These are phyloP conservation scores for Alcedo quadribrachys DNA, from an alignment of 2,797 vertebrate genomes.

Conservation along the genomic window DNA sequence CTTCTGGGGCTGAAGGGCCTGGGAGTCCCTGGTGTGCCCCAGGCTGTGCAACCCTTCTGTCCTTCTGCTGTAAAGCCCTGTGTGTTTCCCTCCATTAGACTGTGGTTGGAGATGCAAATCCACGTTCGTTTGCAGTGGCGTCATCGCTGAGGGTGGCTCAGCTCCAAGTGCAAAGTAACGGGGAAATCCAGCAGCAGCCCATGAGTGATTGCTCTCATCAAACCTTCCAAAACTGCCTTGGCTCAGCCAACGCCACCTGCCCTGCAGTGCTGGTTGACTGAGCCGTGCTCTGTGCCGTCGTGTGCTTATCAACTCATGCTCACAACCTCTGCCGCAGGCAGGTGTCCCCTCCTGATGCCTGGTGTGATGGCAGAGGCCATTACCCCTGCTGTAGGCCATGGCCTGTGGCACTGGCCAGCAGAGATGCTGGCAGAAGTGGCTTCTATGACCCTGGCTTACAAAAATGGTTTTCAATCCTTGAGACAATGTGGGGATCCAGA, in stretches of 20 bases:
- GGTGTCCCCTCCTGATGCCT: not conserved
- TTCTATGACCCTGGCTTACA: not conserved
- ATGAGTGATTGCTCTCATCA: not conserved
- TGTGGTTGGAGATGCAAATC: not conserved
- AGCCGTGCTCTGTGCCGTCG: fast-evolving
- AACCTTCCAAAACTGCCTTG: not conserved
- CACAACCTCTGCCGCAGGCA: not conserved
- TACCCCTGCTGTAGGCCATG: not conserved
- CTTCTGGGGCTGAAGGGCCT: not conserved
- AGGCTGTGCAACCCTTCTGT: fast-evolving
- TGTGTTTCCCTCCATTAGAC: not conserved
- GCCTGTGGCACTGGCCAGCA: not conserved
- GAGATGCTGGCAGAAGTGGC: not conserved
- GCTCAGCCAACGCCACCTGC: not conserved
- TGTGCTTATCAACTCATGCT: not conserved
- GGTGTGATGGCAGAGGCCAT: not conserved
- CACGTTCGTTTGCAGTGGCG: fast-evolving
- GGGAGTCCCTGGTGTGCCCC: not conserved
- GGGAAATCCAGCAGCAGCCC: not conserved
- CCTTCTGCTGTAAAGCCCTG: not conserved
- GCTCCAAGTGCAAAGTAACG: not conserved
- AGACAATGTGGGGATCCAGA: not conserved
- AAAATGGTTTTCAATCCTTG: no score
- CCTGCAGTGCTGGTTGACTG: fast-evolving
- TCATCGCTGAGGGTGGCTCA: not conserved